Conservation (phyloP, 2,888 invertebrate genomes). For the Cetonia aurata region DNA sequence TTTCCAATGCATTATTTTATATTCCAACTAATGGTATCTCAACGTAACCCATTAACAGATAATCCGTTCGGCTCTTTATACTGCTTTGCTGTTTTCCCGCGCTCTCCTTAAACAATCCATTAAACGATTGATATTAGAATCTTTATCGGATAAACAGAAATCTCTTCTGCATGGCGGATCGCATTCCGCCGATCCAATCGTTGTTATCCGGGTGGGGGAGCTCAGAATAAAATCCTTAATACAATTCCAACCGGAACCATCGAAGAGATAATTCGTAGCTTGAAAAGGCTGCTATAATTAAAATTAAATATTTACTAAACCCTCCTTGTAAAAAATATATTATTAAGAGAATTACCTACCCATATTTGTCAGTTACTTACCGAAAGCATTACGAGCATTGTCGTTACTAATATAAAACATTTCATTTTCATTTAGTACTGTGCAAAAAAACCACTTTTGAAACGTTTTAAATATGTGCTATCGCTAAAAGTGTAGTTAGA, state of each 20-base stretch:
- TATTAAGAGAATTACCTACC: no score
- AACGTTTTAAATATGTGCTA: no score
- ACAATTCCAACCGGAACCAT: background rate
- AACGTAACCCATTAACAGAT: no score
- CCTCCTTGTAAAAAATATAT: no score
- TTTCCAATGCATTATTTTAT: no score
- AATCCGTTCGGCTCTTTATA: background rate
- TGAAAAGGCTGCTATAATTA: slow-evolving; percentile 3
- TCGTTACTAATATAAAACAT: no score
- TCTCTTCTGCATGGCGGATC: slow-evolving; percentile 7
- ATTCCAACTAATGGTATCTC: no score
- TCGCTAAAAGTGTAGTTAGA: no score
- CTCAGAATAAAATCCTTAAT: slow-evolving; percentile 3
- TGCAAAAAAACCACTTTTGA: background rate
- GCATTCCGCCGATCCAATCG: background rate
- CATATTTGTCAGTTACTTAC: no score
- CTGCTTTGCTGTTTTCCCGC: background rate
- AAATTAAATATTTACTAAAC: no score
- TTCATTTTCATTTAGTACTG: background rate
- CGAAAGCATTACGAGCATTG: no score
- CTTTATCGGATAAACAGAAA: background rate
- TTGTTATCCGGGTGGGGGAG: background rate
- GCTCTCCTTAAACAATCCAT: slow-evolving; percentile 9
- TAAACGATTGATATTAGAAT: background rate
- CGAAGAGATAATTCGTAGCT: background rate